Base-by-base conservation (phyloP, 2,888 invertebrate genomes). In the Plemyria rubiginata region DNA sequence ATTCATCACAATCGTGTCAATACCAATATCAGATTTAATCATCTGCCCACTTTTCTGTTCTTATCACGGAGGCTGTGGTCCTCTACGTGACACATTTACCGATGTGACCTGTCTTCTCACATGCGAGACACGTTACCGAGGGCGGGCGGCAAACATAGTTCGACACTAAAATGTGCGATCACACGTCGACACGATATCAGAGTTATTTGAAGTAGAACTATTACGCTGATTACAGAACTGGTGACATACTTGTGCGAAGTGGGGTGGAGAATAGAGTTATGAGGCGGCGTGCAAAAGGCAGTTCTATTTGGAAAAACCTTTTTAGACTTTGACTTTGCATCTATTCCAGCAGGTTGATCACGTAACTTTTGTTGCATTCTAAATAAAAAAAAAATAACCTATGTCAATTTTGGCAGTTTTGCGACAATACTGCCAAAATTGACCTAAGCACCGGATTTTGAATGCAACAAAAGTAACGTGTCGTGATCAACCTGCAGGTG, bases 31-130 rank as follows among this genome's bases (percentile, higher is more conserved):
- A 49, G 55, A 65, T 65, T 65, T 59, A 59, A 67, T 67, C 61
- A 65, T 65, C 46, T 65, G 60, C 29, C 66, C 57, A 66, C 62
- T 60, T 70, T 57, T 64, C 56, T 70, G 71, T 77, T 77, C 78
- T 79, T 81, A 78, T 77, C 79, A 73, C 65, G 68, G 64, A 70
- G 65, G 56, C 70, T 69, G 73, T 53, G 77, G 80, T 77, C 74
- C 70, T 69, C 60, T 79, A 87, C 87, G 88, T 87, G 88, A 88
- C 82, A 72, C 68, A 78, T 81, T 84, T 87, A 75, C 78, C 63
- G 77, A 85, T 78, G 59, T 48, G 1, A 43, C 32, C 48, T 56
- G 62, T 65, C 67, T 71, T 69, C 60, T 62, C 66, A 45, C 71
- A 84, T 85, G 76, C 85, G 65, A 70, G 74, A 73, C 85, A 82